Percentiles rank a stretch among this genome's conserved stretches.
phyloP scores from a whole-genome alignment of 2,113 vertebrate species.

The Hassar affinis region DNA sequence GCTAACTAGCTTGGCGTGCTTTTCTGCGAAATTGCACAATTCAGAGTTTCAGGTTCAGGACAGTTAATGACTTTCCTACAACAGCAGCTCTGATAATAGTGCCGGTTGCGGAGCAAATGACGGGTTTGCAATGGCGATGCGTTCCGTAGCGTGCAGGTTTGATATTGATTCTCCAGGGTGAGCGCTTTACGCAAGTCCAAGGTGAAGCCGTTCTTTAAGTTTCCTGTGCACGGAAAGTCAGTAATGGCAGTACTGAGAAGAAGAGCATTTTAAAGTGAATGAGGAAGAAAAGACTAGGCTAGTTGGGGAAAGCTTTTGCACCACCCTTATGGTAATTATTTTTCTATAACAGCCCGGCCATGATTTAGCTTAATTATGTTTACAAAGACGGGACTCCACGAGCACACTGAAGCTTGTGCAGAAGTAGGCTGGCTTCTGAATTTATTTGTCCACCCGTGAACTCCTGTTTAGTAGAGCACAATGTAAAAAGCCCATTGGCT shows the following conservation, averaged over 20 bases:
- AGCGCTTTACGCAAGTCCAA: background rate
- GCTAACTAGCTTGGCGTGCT: background rate
- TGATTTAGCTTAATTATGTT: background rate
- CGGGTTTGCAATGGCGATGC: background rate
- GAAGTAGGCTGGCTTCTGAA: background rate
- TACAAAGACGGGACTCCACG: background rate
- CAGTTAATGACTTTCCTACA: background rate
- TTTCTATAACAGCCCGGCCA: background rate
- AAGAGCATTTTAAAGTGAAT: background rate
- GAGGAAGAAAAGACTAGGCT: background rate
- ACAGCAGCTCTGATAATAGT: background rate
- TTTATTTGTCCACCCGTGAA: conserved; percentile 2
- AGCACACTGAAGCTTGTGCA: background rate
- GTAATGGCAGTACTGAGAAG: background rate
- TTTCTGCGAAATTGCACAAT: background rate
- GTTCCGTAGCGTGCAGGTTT: background rate
- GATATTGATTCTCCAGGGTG: background rate
- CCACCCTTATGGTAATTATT: background rate
- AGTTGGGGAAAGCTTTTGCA: background rate
- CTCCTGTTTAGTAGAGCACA: background rate
- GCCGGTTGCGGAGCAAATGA: background rate
- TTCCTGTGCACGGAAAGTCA: background rate
- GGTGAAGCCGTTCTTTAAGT: background rate
- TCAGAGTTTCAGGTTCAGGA: background rate
- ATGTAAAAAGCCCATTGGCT: background rate